Conservation (phyloP, 2,888 invertebrate species). For the Penaeus monodon region DNA sequence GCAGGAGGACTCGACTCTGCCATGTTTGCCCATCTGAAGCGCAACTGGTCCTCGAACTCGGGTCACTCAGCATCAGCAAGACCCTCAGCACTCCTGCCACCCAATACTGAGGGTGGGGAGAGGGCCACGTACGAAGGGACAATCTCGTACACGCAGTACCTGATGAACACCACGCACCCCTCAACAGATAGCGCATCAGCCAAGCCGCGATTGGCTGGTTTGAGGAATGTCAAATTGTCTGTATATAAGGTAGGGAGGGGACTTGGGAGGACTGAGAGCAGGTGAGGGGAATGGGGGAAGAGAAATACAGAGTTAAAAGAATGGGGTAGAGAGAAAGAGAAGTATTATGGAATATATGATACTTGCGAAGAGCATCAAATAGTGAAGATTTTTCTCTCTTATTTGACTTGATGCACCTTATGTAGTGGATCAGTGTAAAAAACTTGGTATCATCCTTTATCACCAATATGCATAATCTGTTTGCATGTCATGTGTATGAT, state of each 20-base stretch:
- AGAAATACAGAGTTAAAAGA: no score
- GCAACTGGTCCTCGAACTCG: conserved; percentile 66
- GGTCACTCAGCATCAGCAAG: conserved; percentile 33
- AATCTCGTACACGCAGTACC: conserved; percentile 54
- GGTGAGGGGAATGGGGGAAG: no score
- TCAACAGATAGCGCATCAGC: conserved; percentile 33
- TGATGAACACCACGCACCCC: conserved; percentile 49
- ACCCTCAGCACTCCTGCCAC: conserved; percentile 35
- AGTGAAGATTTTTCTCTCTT: no score
- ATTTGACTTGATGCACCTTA: no score
- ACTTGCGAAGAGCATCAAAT: no score
- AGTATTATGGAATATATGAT: no score
- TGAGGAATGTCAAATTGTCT: conserved; percentile 52
- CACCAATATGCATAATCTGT: no score
- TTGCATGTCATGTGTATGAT: no score
- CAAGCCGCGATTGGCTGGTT: conserved; percentile 51
- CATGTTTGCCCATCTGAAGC: conserved; percentile 74
- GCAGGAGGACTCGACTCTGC: conserved; percentile 82
- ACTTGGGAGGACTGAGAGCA: no score
- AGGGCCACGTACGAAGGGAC: conserved; percentile 36
- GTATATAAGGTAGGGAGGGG: conserved; percentile 53
- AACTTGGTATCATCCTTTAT: no score
- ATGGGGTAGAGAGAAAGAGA: no score
- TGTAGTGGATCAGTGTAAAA: no score
- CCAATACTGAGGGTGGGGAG: conserved; percentile 38